These are phyloP conservation scores for Thymelicus acteon DNA, from an alignment of 2,888 invertebrate species.

Conservation along the genomic window DNA sequence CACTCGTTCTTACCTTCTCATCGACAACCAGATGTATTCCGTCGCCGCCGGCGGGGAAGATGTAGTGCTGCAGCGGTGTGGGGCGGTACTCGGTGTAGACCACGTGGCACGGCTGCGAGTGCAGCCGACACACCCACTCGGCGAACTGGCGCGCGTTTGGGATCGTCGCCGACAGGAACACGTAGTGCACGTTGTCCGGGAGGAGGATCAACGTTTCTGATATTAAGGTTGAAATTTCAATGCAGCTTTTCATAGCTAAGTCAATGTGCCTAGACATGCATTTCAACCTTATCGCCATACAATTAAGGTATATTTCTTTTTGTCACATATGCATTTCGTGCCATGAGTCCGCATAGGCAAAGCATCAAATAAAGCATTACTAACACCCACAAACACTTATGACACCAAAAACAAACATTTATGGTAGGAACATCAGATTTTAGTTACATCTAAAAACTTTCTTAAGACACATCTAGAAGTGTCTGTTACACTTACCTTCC, in stretches of 20 bases:
- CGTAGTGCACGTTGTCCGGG: conserved; percentile 99
- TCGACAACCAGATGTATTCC: conserved; percentile 98
- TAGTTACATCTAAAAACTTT: too few species aligned
- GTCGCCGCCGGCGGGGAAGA: conserved; percentile 98
- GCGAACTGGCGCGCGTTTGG: conserved; percentile 99
- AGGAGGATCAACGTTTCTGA: conserved; percentile 97
- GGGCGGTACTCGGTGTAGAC: conserved; percentile 99
- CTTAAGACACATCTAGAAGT: too few species aligned
- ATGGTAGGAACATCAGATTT: too few species aligned
- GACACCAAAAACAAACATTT: too few species aligned
- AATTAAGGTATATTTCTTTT: too few species aligned
- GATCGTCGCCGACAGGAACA: conserved; percentile 99
- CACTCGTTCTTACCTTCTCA: conserved; percentile 86
- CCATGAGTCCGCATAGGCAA: too few species aligned
- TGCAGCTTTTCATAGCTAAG: too few species aligned
- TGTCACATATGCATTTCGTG: too few species aligned
- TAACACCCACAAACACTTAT: too few species aligned
- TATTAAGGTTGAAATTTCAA: neutral
- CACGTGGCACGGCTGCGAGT: conserved; percentile 98
- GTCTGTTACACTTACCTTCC: conserved; percentile 86
- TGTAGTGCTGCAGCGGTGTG: conserved; percentile 98
- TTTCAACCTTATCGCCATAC: too few species aligned
- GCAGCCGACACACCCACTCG: conserved; percentile 97
- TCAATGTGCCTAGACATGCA: too few species aligned
- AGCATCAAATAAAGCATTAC: too few species aligned